A percentile compares a stretch with the other conserved stretches of the same genome.
phyloP scores from a whole-genome alignment of 2,113 vertebrate species.

The Willisornis vidua region DNA sequence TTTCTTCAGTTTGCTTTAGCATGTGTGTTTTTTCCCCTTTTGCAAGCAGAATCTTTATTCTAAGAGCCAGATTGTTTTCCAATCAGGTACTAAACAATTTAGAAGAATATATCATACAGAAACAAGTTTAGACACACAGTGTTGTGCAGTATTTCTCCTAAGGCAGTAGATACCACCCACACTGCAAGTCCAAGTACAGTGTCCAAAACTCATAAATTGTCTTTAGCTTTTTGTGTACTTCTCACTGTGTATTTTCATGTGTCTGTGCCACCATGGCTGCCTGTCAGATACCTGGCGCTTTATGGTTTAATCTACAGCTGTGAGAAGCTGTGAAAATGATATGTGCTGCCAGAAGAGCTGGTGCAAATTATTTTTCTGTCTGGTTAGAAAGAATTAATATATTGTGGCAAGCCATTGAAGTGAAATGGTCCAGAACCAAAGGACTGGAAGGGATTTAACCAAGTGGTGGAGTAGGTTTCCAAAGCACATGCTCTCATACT shows the following conservation, averaged over 20 bases:
- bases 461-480: not conserved
- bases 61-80: not conserved
- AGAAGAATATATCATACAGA: not conserved
- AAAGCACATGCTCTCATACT: not conserved
- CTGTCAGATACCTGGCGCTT: not conserved
- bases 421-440: not conserved
- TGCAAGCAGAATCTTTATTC: not conserved
- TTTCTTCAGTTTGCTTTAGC: not conserved
- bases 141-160: not conserved
- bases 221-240: not conserved
- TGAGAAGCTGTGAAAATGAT: not conserved
- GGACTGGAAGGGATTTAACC: not conserved
- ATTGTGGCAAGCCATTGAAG: not conserved
- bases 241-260: not conserved
- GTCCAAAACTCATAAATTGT: not conserved
- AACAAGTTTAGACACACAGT: not conserved
- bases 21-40: not conserved
- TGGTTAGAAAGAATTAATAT: not conserved
- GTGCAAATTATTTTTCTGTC: not conserved
- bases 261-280: not conserved
- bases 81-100: not conserved
- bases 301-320: not conserved
- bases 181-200: not conserved
- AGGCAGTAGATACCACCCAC: not conserved
- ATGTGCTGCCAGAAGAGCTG: not conserved